Evolutionary conservation across 2,888 invertebrate species (phyloP), one percentile per base, ranked within the genome.

Genomic region (Cantharis lateralis): DNA sequence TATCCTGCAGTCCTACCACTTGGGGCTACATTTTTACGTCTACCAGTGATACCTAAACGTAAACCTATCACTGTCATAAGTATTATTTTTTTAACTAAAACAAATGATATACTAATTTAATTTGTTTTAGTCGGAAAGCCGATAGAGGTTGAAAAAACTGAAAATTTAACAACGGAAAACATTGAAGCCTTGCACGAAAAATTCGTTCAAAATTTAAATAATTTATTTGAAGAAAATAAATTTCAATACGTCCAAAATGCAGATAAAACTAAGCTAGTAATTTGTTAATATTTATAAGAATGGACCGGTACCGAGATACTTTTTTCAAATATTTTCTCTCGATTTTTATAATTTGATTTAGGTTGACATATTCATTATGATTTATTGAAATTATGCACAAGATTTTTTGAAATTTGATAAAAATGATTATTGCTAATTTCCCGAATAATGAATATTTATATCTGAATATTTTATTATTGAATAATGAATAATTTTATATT

Each of bases 11-110:
- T 95, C 74, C 87, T 96, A 69, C 93, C 94, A 0, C 88, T 93
- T 61, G 96, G 96, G 0, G 90, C 98, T 48, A 98, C 98, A 3
- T 89, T 98, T 77, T 96, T 98, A 86, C 98, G 98, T 86, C 95
- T 95, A 85, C 98, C 98, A 0, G 87, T 97, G 5, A 88, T 98
- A 73, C 98, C 98, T 0, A 91, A 93, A 68, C 91, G 98, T 48
- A 91, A 90, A 77, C 95, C 95, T 2, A 92, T 99, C 63, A 92
- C 20, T 20, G 64, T 66, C 20, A 66, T 20, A 66, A 16, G 18
- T 66, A 66, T 66, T 20, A 66, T 20, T 66, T 24, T 20, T 24
- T 9, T 9, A 24, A 9, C 5, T 1, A 9, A 24, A 24, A 24
- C 5, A 24, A 10, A 10, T 66, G 9, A 20, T 4, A 2, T 24